phyloP scores from a whole-genome alignment of 2,113 vertebrate species.

The Copsychus sechellarum region DNA sequence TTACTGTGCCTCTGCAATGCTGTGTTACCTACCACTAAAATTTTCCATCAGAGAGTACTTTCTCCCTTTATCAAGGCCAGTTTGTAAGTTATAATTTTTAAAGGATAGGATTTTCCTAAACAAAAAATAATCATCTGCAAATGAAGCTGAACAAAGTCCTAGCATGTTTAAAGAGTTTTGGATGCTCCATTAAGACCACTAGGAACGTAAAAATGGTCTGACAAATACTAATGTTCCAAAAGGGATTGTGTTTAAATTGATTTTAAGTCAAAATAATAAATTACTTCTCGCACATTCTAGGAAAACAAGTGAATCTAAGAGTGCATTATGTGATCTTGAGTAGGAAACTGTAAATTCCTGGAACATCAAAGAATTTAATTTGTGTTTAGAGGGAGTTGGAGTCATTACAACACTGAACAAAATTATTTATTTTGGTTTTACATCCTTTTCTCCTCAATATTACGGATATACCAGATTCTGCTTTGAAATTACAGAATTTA shows the following conservation, averaged over 20 bases:
- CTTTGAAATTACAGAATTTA: not conserved
- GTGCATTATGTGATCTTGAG: not conserved
- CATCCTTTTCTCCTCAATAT: not conserved
- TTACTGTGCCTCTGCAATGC: not conserved
- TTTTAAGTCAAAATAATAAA: constrained; percentile 41
- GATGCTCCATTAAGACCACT: not conserved
- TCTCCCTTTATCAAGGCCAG: not conserved
- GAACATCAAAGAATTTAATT: not conserved
- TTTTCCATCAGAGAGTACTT: not conserved
- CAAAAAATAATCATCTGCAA: not conserved
- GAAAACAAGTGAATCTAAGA: not conserved
- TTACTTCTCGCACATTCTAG: not conserved
- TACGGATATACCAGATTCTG: not conserved
- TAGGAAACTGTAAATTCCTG: not conserved
- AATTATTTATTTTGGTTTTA: not conserved
- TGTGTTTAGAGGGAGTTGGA: not conserved
- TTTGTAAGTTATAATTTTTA: not conserved
- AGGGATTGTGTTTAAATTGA: not conserved
- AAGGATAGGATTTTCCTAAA: not conserved
- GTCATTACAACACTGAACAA: not conserved
- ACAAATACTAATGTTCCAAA: constrained; percentile 14
- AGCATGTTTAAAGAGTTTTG: not conserved
- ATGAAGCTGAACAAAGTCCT: not conserved
- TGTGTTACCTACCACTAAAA: not conserved
- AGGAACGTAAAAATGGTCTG: not conserved